A percentile compares a stretch with the other conserved stretches of the same genome.
phyloP scores from a whole-genome alignment of 1,140 invertebrate genomes.

The Proctacanthus coquilletti region DNA sequence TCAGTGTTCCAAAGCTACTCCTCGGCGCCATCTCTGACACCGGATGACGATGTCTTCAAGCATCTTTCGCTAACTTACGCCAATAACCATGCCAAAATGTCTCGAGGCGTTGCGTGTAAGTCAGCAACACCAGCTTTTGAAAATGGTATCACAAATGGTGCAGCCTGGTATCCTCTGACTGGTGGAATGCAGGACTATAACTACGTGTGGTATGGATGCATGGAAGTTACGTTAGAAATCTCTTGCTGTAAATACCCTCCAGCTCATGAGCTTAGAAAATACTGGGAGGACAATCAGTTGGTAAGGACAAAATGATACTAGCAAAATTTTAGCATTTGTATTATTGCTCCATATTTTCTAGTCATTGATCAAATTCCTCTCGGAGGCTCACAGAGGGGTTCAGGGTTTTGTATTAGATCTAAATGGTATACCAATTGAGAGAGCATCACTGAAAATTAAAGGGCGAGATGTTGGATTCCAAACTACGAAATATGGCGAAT shows the following conservation, averaged over 20 bases:
- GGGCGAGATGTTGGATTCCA: slow-evolving; percentile 74
- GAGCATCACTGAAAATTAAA: slow-evolving; percentile 69
- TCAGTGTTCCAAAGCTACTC: slow-evolving; percentile 66
- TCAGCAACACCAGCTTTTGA: slow-evolving; percentile 55
- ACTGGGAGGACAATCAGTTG: slow-evolving; percentile 90
- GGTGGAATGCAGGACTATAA: slow-evolving; percentile 96
- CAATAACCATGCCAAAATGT: slow-evolving; percentile 76
- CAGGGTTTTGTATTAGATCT: slow-evolving; percentile 72
- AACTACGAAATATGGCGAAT: slow-evolving; percentile 84
- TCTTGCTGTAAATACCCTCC: slow-evolving; percentile 94
- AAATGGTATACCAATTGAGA: slow-evolving; percentile 63
- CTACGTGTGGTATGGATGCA: slow-evolving; percentile 93
- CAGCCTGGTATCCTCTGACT: slow-evolving; percentile 80
- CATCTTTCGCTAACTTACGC: slow-evolving; percentile 81
- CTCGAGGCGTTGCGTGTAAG: slow-evolving; percentile 64
- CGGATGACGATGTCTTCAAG: slow-evolving; percentile 88
- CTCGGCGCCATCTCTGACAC: slow-evolving; percentile 62
- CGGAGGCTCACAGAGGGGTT: slow-evolving; percentile 73
- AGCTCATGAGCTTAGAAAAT: slow-evolving; percentile 65
- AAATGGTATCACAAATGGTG: slow-evolving; percentile 82
- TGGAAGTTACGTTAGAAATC: slow-evolving; percentile 95
- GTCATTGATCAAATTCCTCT: slow-evolving; percentile 72
- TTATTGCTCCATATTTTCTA: slow-evolving; percentile 3
- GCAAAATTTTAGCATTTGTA: not conserved
- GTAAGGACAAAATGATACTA: slow-evolving; percentile 31